Base-by-base conservation (phyloP, 2,113 vertebrate species). In the Phycodurus eques region DNA sequence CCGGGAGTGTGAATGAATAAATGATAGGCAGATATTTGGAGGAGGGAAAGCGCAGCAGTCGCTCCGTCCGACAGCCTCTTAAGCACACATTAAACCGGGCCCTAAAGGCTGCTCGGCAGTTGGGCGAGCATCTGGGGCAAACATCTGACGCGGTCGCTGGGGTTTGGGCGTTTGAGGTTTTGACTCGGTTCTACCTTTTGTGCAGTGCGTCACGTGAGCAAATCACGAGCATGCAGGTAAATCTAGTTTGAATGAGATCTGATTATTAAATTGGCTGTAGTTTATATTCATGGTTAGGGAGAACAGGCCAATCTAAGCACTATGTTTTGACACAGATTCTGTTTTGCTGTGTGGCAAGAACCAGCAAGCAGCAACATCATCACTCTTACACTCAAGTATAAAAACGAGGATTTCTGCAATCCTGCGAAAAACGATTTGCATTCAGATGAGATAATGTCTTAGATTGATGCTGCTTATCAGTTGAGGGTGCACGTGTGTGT, bases 1-100 rank as follows among this genome's bases (percentile, higher is more conserved):
- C 78, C 54, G 86, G 82, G 76, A 83, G 81, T 71, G 79, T 49
- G 44, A 70, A 88, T 92, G 80, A 91, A 92, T 91, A 91, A 92
- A 89, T 90, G 76, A 93, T 93, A 67, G 81, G 73, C 76, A 78
- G 84, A 90, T 86, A 86, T 89, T 80, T 83, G 84, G 82, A 84
- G 73, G 71, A 75, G 82, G 81, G 80, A n/a, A 63, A 78, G 65
- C 15, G 44, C 67, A 66, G 77, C 73, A 15, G 79, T 77, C 44
- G 49, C 78, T 57, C 2, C 35, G 80, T 87, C 77, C 83, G 80
- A 47, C 4, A 60, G 82, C 85, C 82, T 90, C 85, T 79, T 86
- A 85, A 85, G 86, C 83, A 81, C 87, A 84, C 79, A 83, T 80
- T 84, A 75, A 89, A 85, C 80, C 68, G 27, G 73, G 72, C 67